Conservation (phyloP, 1,140 invertebrate genomes). For the Aphis gossypii region DNA sequence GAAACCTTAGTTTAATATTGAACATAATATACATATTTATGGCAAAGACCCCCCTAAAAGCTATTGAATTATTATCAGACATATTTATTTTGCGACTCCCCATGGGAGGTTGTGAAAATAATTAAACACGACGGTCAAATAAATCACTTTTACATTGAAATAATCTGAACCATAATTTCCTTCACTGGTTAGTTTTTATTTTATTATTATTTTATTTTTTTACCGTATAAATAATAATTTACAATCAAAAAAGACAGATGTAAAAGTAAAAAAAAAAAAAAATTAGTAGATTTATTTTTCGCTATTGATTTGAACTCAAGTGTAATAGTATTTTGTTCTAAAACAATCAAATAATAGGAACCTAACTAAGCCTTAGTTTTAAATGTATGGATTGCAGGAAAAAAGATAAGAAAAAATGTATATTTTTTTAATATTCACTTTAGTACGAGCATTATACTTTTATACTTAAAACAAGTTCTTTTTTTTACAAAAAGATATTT, state of each 20-base stretch:
- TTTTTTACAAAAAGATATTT: neutral
- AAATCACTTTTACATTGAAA: constrained; percentile 38
- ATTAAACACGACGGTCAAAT: constrained; percentile 19
- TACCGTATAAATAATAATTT: constrained; percentile 4
- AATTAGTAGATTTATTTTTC: neutral
- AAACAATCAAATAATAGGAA: neutral
- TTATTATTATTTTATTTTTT: neutral
- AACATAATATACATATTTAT: constrained; percentile 29
- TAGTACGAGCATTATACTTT: too few relatives aligned
- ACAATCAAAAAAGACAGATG: neutral
- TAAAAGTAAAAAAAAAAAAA: neutral
- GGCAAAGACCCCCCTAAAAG: neutral
- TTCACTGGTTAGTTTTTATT: neutral
- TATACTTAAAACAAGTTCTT: neutral
- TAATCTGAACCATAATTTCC: constrained; percentile 17
- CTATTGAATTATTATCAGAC: constrained; percentile 41
- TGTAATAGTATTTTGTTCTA: neutral
- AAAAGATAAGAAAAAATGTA: neutral
- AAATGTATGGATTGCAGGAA: neutral
- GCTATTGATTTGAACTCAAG: neutral
- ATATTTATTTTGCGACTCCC: constrained; percentile 15
- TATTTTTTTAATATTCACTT: neutral
- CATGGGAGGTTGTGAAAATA: neutral
- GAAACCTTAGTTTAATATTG: constrained; percentile 12
- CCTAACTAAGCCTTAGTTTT: neutral